Evolutionary conservation across 2,797 vertebrate species (phyloP).

Genomic region (Leucoraja ocellata): DNA sequence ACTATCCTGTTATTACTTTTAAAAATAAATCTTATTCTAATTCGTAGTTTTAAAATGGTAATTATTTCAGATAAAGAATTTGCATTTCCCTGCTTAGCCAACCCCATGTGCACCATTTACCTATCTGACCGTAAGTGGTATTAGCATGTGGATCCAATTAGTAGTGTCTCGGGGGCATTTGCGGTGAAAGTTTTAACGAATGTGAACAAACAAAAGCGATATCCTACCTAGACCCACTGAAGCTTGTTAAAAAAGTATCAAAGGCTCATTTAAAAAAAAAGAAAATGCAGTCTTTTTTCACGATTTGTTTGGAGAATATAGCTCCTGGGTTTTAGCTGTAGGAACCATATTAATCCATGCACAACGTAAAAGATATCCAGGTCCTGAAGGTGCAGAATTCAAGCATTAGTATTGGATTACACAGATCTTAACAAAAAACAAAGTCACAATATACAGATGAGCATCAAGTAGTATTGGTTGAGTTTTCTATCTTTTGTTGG

Average conservation of each 20-base stretch:
- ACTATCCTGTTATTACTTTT: neutral
- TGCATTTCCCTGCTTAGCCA: conserved; percentile 7
- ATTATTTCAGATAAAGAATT: neutral
- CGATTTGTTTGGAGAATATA: conserved; percentile 10
- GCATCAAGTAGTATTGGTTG: neutral
- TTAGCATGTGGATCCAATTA: conserved; percentile 35
- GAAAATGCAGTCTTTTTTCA: neutral
- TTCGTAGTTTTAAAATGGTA: conserved; percentile 9
- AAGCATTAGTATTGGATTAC: neutral
- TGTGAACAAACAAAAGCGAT: conserved; percentile 53
- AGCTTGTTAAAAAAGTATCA: conserved; percentile 51
- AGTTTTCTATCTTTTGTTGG: neutral
- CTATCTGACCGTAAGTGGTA: conserved; percentile 13
- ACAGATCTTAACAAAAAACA: neutral
- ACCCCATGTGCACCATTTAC: conserved; percentile 15
- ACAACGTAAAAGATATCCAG: neutral
- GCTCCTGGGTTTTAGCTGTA: neutral
- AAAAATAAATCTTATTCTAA: conserved; percentile 14
- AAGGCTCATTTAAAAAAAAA: neutral
- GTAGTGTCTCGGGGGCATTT: neutral
- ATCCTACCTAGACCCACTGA: conserved; percentile 52
- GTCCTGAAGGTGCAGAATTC: neutral
- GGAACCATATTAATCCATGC: neutral
- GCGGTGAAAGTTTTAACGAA: conserved; percentile 47
- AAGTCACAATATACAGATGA: no score